phyloP scores from a whole-genome alignment of 2,797 vertebrate species.

The Stomatorhinus walkeri region DNA sequence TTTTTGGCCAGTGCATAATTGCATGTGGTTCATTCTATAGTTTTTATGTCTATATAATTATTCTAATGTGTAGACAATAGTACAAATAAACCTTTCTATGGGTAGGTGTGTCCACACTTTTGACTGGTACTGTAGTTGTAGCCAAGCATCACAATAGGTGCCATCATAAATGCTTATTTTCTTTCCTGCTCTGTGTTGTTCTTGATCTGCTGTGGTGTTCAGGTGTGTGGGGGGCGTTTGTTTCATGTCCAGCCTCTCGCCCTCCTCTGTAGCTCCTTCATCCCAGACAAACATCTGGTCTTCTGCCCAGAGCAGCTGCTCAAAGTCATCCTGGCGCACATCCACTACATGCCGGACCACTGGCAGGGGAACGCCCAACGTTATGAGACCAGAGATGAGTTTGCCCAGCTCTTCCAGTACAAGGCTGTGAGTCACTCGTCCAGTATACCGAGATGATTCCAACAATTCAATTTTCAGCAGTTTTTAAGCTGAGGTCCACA shows the following conservation, averaged over 20 bases:
- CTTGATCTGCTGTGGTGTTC: background rate
- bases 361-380: slow-evolving; percentile 96
- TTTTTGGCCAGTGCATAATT: background rate
- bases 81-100: background rate
- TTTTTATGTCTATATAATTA: background rate
- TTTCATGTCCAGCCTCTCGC: background rate
- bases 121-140: background rate
- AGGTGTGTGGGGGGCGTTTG: background rate
- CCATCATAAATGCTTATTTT: background rate
- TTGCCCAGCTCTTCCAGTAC: slow-evolving; percentile 98
- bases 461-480: background rate
- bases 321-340: slow-evolving; percentile 88
- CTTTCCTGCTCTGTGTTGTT: background rate
- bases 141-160: background rate
- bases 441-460: background rate
- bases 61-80: background rate
- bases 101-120: background rate
- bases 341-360: slow-evolving; percentile 99
- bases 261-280: slow-evolving; percentile 76
- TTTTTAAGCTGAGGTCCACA: background rate
- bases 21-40: background rate
- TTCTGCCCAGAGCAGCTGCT: slow-evolving; percentile 97
- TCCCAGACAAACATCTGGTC: slow-evolving; percentile 94
- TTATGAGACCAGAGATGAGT: slow-evolving; percentile 93
- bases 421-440: slow-evolving; percentile 79